phyloP scores from a whole-genome alignment of 64 coral and sea anemone species.

The Dendrophyllia cribrosa region DNA sequence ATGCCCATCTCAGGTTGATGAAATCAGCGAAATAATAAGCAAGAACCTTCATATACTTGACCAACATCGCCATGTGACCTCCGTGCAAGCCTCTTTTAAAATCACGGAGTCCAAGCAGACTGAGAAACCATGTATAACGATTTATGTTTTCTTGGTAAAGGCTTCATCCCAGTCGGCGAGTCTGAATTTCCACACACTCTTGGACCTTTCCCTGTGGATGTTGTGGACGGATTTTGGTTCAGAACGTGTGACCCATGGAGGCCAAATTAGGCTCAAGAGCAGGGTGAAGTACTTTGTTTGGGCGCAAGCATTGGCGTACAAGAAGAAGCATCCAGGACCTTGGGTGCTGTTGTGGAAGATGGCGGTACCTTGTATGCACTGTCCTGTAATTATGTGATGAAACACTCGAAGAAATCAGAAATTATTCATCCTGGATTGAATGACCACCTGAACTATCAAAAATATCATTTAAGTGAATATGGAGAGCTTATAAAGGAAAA shows the following conservation, averaged over 20 bases:
- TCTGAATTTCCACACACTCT: background rate
- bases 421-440: conserved; percentile 2
- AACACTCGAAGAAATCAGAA: background rate
- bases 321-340: background rate
- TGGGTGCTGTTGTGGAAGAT: conserved; percentile 10
- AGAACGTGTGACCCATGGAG: background rate
- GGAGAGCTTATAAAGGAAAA: no score
- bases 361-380: background rate
- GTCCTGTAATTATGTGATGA: conserved; percentile 40
- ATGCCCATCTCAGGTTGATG: background rate
- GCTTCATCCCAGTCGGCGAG: conserved; percentile 14
- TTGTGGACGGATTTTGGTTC: conserved; percentile 16
- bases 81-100: conserved; percentile 6
- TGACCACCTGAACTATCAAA: no score
- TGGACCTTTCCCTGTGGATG: background rate
- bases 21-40: background rate
- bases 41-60: background rate
- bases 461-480: no score
- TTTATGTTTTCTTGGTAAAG: conserved; percentile 47
- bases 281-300: background rate
- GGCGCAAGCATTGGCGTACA: conserved; percentile 17
- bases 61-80: conserved; percentile 2
- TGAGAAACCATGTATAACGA: background rate
- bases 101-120: background rate
- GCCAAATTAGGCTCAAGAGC: background rate